phyloP scores from a whole-genome alignment of 2,888 invertebrate genomes.

The Acholoe squamosa region DNA sequence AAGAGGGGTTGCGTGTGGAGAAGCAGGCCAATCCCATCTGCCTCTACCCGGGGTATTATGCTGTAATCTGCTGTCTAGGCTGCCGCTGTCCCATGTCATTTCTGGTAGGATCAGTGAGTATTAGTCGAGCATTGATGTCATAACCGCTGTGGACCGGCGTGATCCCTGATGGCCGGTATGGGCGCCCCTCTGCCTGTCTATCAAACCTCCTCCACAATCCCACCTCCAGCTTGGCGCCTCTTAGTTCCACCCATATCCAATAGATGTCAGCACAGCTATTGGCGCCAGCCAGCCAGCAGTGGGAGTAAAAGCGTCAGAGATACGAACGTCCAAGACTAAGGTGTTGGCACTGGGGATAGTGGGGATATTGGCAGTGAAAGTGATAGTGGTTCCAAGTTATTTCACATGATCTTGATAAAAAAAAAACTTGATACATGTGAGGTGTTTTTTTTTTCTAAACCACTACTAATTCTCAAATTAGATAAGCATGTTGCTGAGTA shows the following conservation, averaged over 20 bases:
- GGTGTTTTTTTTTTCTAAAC: too few relatives aligned
- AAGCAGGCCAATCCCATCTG: not conserved
- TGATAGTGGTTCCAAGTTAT: too few relatives aligned
- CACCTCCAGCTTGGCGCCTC: not conserved
- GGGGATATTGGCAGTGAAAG: too few relatives aligned
- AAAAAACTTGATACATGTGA: too few relatives aligned
- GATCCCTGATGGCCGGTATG: slow-evolving; percentile 26
- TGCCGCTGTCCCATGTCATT: slow-evolving; percentile 25
- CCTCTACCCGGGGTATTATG: not conserved
- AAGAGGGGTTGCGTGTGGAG: not conserved
- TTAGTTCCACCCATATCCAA: not conserved
- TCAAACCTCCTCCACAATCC: not conserved
- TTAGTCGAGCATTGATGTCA: slow-evolving; percentile 25
- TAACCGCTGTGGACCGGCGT: not conserved
- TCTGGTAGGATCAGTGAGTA: slow-evolving; percentile 39
- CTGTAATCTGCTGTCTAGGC: slow-evolving; percentile 32
- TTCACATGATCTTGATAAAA: too few relatives aligned
- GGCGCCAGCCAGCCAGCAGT: too few relatives aligned
- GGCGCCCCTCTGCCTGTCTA: not conserved
- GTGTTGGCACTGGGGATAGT: too few relatives aligned
- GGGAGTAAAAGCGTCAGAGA: too few relatives aligned
- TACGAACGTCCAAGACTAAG: too few relatives aligned
- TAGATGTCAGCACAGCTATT: not conserved
- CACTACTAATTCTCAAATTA: too few relatives aligned
- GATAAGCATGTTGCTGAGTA: too few relatives aligned